A percentile compares a stretch with the other conserved stretches of the same genome.
Evolutionary conservation across 2,888 invertebrate species (phyloP).

Genomic region (Lingula anatina): DNA sequence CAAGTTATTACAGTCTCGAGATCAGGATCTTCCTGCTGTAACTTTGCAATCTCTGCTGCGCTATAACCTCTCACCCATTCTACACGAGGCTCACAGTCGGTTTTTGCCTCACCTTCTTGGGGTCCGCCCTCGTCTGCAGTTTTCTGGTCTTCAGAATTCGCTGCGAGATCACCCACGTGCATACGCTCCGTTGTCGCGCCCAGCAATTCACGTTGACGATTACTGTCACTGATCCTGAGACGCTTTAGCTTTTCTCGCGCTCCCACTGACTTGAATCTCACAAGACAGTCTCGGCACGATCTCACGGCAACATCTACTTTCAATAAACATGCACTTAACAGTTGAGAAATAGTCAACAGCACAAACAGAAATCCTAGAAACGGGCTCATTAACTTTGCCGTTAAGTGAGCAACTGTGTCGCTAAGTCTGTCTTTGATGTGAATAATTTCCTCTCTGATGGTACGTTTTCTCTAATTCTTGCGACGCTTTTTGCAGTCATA

Average conservation of each 20-base stretch:
- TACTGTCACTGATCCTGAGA: too few species aligned
- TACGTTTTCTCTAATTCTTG: background rate
- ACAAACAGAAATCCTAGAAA: too few species aligned
- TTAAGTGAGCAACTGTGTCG: too few species aligned
- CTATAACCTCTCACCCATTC: background rate
- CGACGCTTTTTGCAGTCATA: background rate
- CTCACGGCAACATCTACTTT: too few species aligned
- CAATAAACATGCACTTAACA: too few species aligned
- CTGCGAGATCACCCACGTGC: background rate
- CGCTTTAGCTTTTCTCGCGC: background rate
- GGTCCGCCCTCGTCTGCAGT: background rate
- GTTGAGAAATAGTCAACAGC: too few species aligned
- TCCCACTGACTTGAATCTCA: too few species aligned
- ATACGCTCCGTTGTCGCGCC: background rate
- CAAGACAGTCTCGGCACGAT: too few species aligned
- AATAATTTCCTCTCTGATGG: too few species aligned
- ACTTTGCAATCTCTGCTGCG: background rate
- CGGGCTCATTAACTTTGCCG: too few species aligned
- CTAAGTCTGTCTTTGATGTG: too few species aligned
- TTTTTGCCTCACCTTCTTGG: background rate
- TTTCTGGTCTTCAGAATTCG: background rate
- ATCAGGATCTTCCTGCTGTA: background rate
- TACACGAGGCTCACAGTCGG: background rate
- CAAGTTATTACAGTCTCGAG: background rate
- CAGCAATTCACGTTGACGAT: background rate